Base-by-base conservation (phyloP, 2,113 vertebrate genomes). In the Prunella fulvescens region DNA sequence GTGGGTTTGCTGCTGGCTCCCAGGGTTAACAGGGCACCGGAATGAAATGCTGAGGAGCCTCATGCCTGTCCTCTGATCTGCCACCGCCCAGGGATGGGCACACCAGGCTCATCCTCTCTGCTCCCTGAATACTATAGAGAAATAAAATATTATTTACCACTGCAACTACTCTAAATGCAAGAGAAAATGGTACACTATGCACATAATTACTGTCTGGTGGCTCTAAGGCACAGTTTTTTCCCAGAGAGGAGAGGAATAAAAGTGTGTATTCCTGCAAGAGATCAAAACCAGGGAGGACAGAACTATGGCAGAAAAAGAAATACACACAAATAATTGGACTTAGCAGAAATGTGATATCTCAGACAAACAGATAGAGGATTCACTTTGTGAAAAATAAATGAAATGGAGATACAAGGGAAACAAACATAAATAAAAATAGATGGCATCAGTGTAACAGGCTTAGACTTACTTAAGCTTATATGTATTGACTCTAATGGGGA, bases 331-430 rank as follows among this genome's bases (percentile, higher is more conserved):
- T 92, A 93, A 80, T 83, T 92, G 10, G 69, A 77, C 58, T 67
- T 67, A 58, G 57, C 66, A 92, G 64, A 81, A 91, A 85, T 40
- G 25, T 40, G 67, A 13, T 79, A 53, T 85, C 57, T 86, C 80
- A 78, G 90, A 57, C 79, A 86, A 82, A 81, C 37, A 94, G 33
- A 77, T 23, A 90, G 11, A 69, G 72, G 62, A 79, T 60, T 28
- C 14, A 37, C 53, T 84, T 81, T 72, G 80, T 80, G 86, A 91
- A 79, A 95, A 94, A 92, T 60, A 94, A 93, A 94, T 66, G 33
- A 86, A 90, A 90, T 0, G 0, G 64, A 64, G 42, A 72, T 22
- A 50, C 10, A 5, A 56, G 53, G 65, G 25, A 78, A 93, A 74
- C 19, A 82, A 86, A 56, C 35, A 57, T 19, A 83, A 84, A 78